Evolutionary conservation across 2,113 vertebrate species (phyloP), one percentile per base, ranked within the genome.

Genomic region (Tringa solitaria): DNA sequence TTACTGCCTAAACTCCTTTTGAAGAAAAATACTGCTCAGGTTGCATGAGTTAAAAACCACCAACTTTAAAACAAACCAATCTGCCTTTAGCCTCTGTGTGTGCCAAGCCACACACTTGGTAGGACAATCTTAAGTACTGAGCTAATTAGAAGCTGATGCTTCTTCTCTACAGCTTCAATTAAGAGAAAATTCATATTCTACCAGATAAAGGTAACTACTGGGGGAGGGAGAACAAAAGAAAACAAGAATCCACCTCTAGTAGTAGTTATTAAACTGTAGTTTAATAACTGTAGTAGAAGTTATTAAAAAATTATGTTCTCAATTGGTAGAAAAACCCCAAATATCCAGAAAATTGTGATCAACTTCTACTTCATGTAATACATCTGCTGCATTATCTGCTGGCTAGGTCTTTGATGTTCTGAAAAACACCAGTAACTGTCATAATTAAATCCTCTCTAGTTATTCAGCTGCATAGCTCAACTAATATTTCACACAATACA

Each of bases 371-470:
- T 89, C 63, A 27, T 84, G 87, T 64, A 92, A 60, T 68, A 59
- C 27, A 92, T 70, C 75, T 95, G 68, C 80, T 89, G 37, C 72
- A 90, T 80, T 83, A 91, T 90, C 91, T 94, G 67, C 81, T 93
- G 51, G 48, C 50, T 61, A 59, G 43, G 53, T 65, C 64, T 87
- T 84, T 84, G 23, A 96, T 64, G 69, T 84, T 89, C 77, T 94
- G 43, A 86, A 95, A 89, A 95, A 87, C 79, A 94, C 75, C 61
- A 94, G 72, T 84, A 96, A 92, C 75, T 79, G 59, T 91, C 90
- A 88, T 68, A 92, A 92, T 92, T 97, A 97, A 98, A 97, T 96
- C 89, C 91, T 96, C 67, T 83, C 65, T 72, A 91, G 60, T 91
- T 89, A 94, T 65, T 95, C 54, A 84, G 74, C 63, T 96, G 93